A percentile compares a stretch with the other conserved stretches of the same genome.
phyloP scores from a whole-genome alignment of 2,797 vertebrate genomes.

The Arnoldichthys spilopterus region DNA sequence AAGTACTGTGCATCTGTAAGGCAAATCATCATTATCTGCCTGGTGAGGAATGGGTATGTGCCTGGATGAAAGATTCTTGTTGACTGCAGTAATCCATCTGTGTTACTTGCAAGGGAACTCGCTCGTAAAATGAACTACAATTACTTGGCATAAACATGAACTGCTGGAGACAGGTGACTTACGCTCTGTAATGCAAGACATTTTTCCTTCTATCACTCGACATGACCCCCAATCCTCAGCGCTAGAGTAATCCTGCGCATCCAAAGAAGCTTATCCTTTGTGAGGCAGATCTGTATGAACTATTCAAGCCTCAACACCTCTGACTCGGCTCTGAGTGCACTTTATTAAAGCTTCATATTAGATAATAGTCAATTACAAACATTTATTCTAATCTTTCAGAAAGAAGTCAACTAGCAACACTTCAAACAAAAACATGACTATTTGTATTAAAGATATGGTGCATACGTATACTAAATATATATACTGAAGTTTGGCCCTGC shows the following conservation, averaged over 20 bases:
- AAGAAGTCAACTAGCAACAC: constrained; percentile 1
- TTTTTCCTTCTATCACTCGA: constrained; percentile 61
- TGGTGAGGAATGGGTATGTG: constrained; percentile 66
- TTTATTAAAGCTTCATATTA: constrained; percentile 37
- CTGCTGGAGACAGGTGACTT: constrained; percentile 76
- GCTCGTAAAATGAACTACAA: constrained; percentile 70
- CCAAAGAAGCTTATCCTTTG: constrained; percentile 66
- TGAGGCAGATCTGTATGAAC: constrained; percentile 48
- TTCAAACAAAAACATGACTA: not conserved
- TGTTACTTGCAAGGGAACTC: constrained; percentile 66
- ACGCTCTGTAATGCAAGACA: constrained; percentile 71
- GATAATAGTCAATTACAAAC: constrained; percentile 20
- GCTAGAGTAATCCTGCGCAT: constrained; percentile 66
- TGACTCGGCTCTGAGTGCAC: constrained; percentile 36
- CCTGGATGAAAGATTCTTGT: constrained; percentile 46
- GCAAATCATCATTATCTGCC: constrained; percentile 42
- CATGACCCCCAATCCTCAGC: constrained; percentile 56
- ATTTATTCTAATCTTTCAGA: not conserved
- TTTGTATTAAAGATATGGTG: not conserved
- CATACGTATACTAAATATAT: no score
- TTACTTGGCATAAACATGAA: constrained; percentile 70
- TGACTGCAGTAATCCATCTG: constrained; percentile 71
- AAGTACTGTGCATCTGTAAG: constrained; percentile 32
- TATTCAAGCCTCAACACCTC: constrained; percentile 31
- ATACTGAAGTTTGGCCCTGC: no score